Evolutionary conservation across 2,888 invertebrate genomes (phyloP).

Genomic region (Athrips mouffetella): DNA sequence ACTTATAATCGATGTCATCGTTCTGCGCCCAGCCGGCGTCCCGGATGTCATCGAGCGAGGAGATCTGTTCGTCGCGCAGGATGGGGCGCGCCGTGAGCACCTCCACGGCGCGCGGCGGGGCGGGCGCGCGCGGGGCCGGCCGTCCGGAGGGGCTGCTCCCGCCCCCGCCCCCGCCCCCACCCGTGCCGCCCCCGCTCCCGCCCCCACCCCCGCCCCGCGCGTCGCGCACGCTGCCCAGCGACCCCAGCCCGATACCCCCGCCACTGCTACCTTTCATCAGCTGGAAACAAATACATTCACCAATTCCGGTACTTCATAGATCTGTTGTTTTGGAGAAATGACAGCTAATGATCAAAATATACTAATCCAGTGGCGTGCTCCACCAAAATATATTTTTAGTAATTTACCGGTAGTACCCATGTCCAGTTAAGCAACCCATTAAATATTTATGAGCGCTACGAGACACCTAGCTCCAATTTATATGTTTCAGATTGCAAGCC

Average conservation of each 20-base stretch:
- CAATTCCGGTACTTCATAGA: slow-evolving; percentile 9
- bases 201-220: slow-evolving; percentile 32
- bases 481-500: no score
- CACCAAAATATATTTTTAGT: no score
- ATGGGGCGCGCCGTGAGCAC: slow-evolving; percentile 88
- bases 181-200: slow-evolving; percentile 19
- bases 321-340: no score
- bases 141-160: slow-evolving; percentile 35
- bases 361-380: no score
- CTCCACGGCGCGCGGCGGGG: slow-evolving; percentile 77
- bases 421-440: no score
- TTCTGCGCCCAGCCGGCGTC: slow-evolving; percentile 95
- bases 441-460: no score
- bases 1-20: slow-evolving; percentile 96
- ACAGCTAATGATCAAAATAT: no score
- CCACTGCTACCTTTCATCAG: slow-evolving; percentile 74
- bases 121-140: slow-evolving; percentile 43
- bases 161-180: slow-evolving; percentile 32
- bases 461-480: no score
- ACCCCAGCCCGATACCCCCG: slow-evolving; percentile 67
- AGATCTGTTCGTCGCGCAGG: slow-evolving; percentile 94
- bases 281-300: slow-evolving; percentile 25
- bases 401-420: no score
- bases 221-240: slow-evolving; percentile 59
- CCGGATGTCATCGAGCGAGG: slow-evolving; percentile 93